Conservation (phyloP, 2,113 vertebrate species). For the Mionectes macconnelli region DNA sequence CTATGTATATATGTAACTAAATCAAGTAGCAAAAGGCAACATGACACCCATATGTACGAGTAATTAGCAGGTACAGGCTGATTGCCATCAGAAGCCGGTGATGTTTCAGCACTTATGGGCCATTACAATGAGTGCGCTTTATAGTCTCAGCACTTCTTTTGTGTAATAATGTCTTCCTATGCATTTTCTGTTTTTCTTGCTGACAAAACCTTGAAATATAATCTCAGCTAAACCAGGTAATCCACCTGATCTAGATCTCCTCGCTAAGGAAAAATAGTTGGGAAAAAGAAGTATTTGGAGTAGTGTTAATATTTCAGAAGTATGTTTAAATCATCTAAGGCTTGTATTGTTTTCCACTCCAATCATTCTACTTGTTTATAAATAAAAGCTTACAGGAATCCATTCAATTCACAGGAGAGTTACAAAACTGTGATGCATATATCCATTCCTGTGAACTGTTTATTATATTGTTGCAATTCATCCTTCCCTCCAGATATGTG, state of each 20-base stretch:
- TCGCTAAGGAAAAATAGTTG: background rate
- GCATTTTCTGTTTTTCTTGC: background rate
- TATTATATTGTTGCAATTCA: background rate
- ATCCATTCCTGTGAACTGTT: background rate
- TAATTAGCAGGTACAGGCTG: slow-evolving; percentile 19
- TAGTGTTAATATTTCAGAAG: background rate
- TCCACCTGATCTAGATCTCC: background rate
- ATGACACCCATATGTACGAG: background rate
- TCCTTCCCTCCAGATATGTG: background rate
- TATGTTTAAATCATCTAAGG: background rate
- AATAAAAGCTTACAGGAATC: slow-evolving; percentile 8
- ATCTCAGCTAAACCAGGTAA: background rate
- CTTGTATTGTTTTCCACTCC: background rate
- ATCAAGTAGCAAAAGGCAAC: background rate
- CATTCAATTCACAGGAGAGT: background rate
- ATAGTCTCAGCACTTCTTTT: background rate
- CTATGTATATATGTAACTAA: background rate
- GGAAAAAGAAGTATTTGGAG: background rate
- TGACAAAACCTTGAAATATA: background rate
- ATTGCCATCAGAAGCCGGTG: background rate
- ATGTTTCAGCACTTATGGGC: slow-evolving; percentile 1
- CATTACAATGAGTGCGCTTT: background rate
- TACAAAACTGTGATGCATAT: background rate
- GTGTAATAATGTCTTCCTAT: background rate
- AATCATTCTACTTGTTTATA: background rate